Conservation (phyloP, 2,888 invertebrate genomes). For the Brachynemurus nebulosus region DNA sequence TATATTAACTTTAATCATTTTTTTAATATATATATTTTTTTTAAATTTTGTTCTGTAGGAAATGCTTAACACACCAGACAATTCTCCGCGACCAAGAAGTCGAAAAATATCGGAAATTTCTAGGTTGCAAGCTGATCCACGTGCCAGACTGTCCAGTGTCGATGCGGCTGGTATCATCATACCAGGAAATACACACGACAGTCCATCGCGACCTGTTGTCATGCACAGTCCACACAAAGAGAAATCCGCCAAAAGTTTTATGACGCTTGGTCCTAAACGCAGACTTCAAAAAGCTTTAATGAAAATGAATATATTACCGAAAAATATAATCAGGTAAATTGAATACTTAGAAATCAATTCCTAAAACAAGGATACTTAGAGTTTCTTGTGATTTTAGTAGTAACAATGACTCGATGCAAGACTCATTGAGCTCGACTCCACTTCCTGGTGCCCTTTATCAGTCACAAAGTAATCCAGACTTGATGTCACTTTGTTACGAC, state of each 20-base stretch:
- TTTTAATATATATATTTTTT: not conserved
- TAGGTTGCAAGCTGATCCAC: conserved; percentile 52
- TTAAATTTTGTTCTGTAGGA: conserved; percentile 28
- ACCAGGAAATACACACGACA: conserved; percentile 23
- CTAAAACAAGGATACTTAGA: no score
- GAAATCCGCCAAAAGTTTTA: conserved; percentile 46
- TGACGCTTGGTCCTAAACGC: conserved; percentile 78
- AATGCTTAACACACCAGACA: conserved; percentile 62
- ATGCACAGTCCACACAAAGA: conserved; percentile 55
- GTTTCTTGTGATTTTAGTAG: conserved; percentile 29
- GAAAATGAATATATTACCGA: conserved; percentile 81
- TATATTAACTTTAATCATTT: no score
- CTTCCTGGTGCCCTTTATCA: conserved; percentile 53
- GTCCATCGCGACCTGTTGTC: conserved; percentile 39
- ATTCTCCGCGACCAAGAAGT: conserved; percentile 61
- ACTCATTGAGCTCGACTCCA: conserved; percentile 38
- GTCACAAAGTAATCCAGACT: conserved; percentile 80
- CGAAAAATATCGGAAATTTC: conserved; percentile 48
- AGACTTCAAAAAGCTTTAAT: conserved; percentile 72
- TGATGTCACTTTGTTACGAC: conserved; percentile 70
- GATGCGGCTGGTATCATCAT: conserved; percentile 31
- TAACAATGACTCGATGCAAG: conserved; percentile 51
- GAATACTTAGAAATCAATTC: not conserved
- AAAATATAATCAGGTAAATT: conserved; percentile 49
- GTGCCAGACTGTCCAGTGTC: conserved; percentile 65